Percentiles rank a stretch among this genome's conserved stretches.
Evolutionary conservation across 2,888 invertebrate species (phyloP).

Genomic region (Strigamia maritima): DNA sequence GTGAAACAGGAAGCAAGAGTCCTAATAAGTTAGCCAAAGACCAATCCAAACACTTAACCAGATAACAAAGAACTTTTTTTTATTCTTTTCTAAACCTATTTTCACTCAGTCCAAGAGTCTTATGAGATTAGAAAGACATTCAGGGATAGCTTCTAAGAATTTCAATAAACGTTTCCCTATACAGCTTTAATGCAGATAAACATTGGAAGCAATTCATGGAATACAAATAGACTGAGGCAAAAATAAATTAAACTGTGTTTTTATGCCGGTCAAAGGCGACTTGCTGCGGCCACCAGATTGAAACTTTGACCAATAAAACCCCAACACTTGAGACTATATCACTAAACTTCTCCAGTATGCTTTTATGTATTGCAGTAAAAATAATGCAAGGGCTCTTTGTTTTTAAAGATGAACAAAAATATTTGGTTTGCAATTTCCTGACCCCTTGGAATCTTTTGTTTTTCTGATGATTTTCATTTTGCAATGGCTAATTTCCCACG

Average conservation of each 20-base stretch:
- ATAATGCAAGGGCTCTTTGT: no score
- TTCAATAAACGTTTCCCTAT: neutral
- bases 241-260: neutral
- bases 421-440: no score
- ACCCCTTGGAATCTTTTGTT: no score
- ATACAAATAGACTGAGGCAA: neutral
- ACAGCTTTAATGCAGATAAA: neutral
- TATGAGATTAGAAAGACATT: constrained; percentile 13
- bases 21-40: neutral
- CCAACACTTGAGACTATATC: no score
- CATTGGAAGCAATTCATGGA: neutral
- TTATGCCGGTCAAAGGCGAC: no score
- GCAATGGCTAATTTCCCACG: no score
- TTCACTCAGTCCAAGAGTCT: neutral
- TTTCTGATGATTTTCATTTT: no score
- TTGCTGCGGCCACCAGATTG: no score
- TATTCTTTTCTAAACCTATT: neutral
- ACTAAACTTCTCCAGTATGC: no score
- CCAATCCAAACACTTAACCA: neutral
- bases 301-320: no score
- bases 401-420: no score
- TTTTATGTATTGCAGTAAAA: no score
- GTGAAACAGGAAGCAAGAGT: neutral
- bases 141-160: neutral
- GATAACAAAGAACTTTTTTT: neutral